A percentile compares a stretch with the other conserved stretches of the same genome.
phyloP scores from a whole-genome alignment of 2,113 vertebrate species.

The Corvus hawaiiensis region DNA sequence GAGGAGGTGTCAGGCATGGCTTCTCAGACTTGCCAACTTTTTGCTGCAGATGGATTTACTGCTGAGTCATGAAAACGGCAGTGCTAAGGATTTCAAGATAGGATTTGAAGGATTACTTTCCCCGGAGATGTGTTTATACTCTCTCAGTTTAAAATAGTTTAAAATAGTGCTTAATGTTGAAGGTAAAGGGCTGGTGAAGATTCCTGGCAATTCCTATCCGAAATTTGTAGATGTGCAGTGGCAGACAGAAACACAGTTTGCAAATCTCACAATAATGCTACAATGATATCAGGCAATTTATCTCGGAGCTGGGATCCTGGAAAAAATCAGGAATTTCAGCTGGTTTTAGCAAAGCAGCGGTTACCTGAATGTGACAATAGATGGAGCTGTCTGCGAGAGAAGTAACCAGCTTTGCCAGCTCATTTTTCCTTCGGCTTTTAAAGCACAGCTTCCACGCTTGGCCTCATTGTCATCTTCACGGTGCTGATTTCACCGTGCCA shows the following conservation, averaged over 20 bases:
- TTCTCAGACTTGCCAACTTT: not conserved
- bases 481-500: not conserved
- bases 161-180: not conserved
- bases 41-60: not conserved
- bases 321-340: not conserved
- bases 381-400: conserved; percentile 52
- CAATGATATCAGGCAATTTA: not conserved
- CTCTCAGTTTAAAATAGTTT: not conserved
- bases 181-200: not conserved
- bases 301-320: not conserved
- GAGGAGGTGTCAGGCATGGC: not conserved
- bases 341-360: not conserved
- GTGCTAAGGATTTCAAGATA: not conserved
- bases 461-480: not conserved
- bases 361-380: conserved; percentile 35
- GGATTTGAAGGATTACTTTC: not conserved
- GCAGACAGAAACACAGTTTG: not conserved
- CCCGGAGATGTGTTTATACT: not conserved
- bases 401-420: not conserved
- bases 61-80: not conserved
- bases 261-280: not conserved
- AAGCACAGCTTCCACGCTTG: not conserved
- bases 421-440: not conserved
- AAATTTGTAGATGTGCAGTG: not conserved
- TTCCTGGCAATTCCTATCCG: not conserved